Percentiles rank a stretch among this genome's conserved stretches.
Evolutionary conservation across 2,113 vertebrate genomes (phyloP).

Genomic region (Chinchilla lanigera): DNA sequence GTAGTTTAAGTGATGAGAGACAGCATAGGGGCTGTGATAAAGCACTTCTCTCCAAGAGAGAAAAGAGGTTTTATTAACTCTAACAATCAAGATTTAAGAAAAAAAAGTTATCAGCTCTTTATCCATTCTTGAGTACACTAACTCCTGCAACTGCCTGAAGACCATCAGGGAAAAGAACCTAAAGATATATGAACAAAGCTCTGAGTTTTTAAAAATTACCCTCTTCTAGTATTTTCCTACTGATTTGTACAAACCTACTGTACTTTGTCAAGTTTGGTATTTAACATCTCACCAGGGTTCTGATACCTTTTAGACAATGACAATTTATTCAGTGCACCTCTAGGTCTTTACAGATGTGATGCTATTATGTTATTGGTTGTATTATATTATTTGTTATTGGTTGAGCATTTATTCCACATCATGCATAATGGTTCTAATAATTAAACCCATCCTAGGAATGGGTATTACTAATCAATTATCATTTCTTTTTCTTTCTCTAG

Average conservation of each 20-base stretch:
- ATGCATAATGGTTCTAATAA: background rate
- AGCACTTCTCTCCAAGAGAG: conserved; percentile 1
- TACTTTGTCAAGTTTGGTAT: background rate
- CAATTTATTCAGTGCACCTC: background rate
- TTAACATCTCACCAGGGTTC: background rate
- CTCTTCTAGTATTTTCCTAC: background rate
- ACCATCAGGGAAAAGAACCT: background rate
- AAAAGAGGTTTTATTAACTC: conserved; percentile 50
- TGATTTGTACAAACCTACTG: background rate
- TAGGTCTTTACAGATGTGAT: background rate
- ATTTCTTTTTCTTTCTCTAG: background rate
- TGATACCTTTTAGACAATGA: background rate
- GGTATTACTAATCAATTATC: background rate
- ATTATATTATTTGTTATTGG: too few species aligned
- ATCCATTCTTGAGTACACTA: background rate
- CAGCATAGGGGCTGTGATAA: background rate
- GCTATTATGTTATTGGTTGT: background rate
- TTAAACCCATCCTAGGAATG: background rate
- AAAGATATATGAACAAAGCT: background rate
- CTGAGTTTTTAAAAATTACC: background rate
- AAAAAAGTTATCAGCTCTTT: background rate
- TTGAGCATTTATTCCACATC: background rate
- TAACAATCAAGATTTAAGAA: conserved; percentile 38
- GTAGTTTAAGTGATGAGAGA: background rate
- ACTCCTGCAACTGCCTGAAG: background rate